Percentiles rank a stretch among this genome's conserved stretches.
These are phyloP conservation scores for Cydia splendana DNA, from an alignment of 1,140 invertebrate species.

Conservation along the genomic window DNA sequence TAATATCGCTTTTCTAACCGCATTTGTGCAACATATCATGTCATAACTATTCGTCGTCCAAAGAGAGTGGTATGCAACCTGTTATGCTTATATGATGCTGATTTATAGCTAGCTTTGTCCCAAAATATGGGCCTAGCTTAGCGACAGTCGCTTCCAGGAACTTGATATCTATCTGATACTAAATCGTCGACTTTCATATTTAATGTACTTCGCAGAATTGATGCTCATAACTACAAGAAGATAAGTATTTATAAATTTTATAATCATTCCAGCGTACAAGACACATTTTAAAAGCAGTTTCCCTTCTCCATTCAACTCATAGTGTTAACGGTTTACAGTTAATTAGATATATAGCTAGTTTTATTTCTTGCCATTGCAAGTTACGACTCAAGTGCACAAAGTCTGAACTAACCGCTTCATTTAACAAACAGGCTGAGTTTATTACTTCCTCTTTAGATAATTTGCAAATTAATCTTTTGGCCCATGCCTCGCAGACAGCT, in stretches of 20 bases:
- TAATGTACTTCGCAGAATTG: conserved; percentile 2
- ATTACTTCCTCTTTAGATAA: conserved; percentile 9
- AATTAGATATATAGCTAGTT: neutral
- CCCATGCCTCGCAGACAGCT: neutral
- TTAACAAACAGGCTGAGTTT: neutral
- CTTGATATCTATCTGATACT: conserved; percentile 17
- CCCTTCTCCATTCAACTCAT: too few relatives aligned
- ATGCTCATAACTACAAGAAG: neutral
- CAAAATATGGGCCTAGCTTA: conserved; percentile 24
- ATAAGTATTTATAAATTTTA: neutral
- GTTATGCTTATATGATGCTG: neutral
- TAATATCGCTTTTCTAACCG: neutral
- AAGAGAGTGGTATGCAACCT: neutral
- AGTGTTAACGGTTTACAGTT: too few relatives aligned
- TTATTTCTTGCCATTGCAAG: neutral
- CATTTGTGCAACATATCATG: neutral
- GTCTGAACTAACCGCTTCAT: neutral
- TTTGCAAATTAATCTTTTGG: conserved; percentile 27
- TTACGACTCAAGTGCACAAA: neutral
- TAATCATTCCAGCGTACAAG: neutral
- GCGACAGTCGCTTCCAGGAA: conserved; percentile 17
- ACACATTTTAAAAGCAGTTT: neutral
- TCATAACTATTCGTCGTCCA: neutral
- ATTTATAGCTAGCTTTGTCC: conserved; percentile 24
- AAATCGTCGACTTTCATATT: conserved; percentile 19